Conservation (phyloP, 2,888 invertebrate species). For the Chymomyza caudatula region DNA sequence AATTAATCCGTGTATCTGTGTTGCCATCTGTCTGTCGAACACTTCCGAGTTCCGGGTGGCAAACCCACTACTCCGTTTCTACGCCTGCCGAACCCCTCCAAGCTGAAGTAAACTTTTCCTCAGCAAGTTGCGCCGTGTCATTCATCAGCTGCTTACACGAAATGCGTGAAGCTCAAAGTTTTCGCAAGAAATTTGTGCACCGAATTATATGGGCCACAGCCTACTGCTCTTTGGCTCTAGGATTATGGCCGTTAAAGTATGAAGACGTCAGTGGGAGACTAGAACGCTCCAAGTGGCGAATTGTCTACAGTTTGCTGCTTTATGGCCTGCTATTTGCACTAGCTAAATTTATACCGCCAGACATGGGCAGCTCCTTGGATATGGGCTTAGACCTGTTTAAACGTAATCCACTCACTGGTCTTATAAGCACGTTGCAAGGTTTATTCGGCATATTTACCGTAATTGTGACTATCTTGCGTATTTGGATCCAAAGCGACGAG, state of each 20-base stretch:
- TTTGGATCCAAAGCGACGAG: slow-evolving; percentile 6
- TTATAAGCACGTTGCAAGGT: slow-evolving; percentile 2
- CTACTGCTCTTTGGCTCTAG: slow-evolving; percentile 11
- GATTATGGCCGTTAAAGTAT: slow-evolving; percentile 22
- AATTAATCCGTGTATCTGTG: neutral
- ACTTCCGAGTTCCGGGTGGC: neutral
- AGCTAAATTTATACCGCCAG: too few species aligned
- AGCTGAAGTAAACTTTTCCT: neutral
- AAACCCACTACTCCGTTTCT: too few species aligned
- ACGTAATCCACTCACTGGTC: slow-evolving; percentile 14
- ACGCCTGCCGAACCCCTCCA: too few species aligned
- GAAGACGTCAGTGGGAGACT: neutral
- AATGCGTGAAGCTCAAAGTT: neutral
- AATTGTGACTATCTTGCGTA: neutral
- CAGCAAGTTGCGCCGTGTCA: neutral
- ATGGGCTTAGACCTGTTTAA: slow-evolving; percentile 14
- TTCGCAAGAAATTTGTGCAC: neutral
- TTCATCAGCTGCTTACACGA: neutral
- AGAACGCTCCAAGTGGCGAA: slow-evolving; percentile 18
- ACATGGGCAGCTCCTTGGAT: too few species aligned
- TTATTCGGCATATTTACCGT: neutral
- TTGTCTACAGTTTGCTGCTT: slow-evolving; percentile 18
- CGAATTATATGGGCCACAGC: slow-evolving; percentile 16
- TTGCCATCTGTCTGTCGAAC: neutral
- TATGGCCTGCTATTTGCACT: neutral